Percentiles rank a stretch among this genome's conserved stretches.
These are phyloP conservation scores for Styela clava DNA, from an alignment of 23 tunicate genomes.

Conservation along the genomic window DNA sequence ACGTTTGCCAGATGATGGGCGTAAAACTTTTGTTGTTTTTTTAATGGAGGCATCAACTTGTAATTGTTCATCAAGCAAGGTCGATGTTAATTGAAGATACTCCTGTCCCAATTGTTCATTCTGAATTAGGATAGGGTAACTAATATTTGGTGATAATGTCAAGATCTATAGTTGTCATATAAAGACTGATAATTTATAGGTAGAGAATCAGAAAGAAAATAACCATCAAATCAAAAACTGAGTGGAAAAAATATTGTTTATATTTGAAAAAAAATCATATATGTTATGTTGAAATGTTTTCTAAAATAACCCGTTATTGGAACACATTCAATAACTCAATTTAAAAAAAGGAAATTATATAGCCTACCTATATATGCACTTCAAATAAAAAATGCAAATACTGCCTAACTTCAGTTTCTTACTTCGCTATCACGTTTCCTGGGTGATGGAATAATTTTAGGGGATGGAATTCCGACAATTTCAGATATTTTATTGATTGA, in stretches of 20 bases:
- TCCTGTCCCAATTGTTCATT: slow-evolving; percentile 21
- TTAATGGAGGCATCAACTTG: slow-evolving; percentile 2
- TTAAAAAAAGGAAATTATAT: too few species aligned
- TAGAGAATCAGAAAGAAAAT: too few species aligned
- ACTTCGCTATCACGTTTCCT: neutral
- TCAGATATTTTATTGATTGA: slow-evolving; percentile 11
- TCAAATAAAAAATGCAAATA: too few species aligned
- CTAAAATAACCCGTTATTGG: too few species aligned
- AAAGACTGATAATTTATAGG: too few species aligned
- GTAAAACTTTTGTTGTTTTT: neutral
- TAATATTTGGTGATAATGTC: neutral
- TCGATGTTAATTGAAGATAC: slow-evolving; percentile 24
- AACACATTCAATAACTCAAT: too few species aligned
- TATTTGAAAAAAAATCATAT: too few species aligned
- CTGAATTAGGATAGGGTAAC: neutral
- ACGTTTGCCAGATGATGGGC: slow-evolving; percentile 10
- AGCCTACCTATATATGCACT: too few species aligned
- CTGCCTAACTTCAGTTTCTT: too few species aligned
- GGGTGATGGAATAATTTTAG: slow-evolving; percentile 14
- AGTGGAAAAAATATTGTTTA: too few species aligned
- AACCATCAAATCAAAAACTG: too few species aligned
- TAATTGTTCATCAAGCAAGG: slow-evolving; percentile 20
- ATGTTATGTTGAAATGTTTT: too few species aligned
- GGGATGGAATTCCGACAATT: slow-evolving; percentile 7
- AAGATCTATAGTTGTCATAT: neutral